Evolutionary conservation across 1,140 invertebrate genomes (phyloP), one percentile per base, ranked within the genome.

Genomic region (Neotoxoptera formosana): DNA sequence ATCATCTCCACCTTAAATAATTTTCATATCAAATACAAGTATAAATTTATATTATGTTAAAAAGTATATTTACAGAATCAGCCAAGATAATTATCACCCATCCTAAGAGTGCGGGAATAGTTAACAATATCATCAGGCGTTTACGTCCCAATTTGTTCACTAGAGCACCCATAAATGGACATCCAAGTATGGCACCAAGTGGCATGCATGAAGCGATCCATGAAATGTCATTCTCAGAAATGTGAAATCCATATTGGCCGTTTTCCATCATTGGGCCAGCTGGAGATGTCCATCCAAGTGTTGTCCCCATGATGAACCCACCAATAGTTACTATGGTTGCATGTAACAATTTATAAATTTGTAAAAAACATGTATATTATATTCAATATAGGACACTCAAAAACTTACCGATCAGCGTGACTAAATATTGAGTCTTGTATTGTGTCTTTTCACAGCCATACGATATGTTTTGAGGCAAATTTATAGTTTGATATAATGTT

Each of bases 241-340:
- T 95, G 0, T 94, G 2, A 90, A 97, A 96, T 81, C 95, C 94
- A 94, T 97, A 97, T 90, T 95, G 95, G 51, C 95, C 95, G 7
- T 94, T 93, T 81, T 95, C 94, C 36, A 96, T 95, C 87, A 96
- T 94, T 45, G 96, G 95, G 81, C 96, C 95, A 7, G 97, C 97
- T 14, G 97, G 97, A 0, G 97, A 97, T 3, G 97, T 97, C 97
- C 97, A 98, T n/a, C 96, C 97, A 8, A 98, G 95, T n/a, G 97
- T 95, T 76, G 96, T 96, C n/a, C 97, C 97, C 8, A 96, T 96
- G 3, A 98, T 96, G 92, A 98, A 97, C 91, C 98, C 96, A 2
- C 97, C 97, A 0, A 96, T 90, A 47, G 94, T 94, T 47, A 94
- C 94, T 95, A 23, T 94, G 30, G 6, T n/a, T 30, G n/a, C 14